Conservation (phyloP, 2,113 vertebrate species). For the Uria lomvia region DNA sequence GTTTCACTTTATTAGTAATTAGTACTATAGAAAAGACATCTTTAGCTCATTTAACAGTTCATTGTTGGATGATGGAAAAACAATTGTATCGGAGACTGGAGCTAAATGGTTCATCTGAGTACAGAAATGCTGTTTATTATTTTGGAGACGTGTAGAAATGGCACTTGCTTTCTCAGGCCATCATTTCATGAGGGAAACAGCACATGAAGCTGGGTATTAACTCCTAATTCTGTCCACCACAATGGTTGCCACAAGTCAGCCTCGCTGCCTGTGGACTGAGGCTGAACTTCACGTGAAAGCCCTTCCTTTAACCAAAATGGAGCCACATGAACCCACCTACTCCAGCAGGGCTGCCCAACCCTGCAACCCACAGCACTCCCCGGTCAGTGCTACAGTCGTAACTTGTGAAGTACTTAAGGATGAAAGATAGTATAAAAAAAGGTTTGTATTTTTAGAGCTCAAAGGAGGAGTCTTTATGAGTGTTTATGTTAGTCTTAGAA, state of each 20-base stretch:
- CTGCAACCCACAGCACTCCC: not conserved
- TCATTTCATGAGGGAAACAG: not conserved
- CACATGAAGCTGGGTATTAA: not conserved
- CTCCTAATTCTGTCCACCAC: not conserved
- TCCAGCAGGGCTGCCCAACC: not conserved
- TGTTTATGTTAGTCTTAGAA: not conserved
- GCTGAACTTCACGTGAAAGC: not conserved
- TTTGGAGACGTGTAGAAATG: not conserved
- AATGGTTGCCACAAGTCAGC: not conserved
- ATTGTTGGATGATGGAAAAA: not conserved
- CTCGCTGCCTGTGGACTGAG: not conserved
- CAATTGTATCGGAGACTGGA: not conserved
- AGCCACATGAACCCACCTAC: not conserved
- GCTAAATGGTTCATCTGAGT: not conserved
- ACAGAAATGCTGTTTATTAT: not conserved
- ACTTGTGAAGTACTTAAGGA: not conserved
- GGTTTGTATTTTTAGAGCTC: not conserved
- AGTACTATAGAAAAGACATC: not conserved
- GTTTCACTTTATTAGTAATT: not conserved
- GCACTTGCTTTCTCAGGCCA: not conserved
- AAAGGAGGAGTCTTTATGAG: not conserved
- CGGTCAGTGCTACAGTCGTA: not conserved
- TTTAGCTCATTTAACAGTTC: conserved; percentile 9
- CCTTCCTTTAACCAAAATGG: not conserved
- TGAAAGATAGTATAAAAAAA: not conserved